Percentiles rank a stretch among this genome's conserved stretches.
Evolutionary conservation across 2,888 invertebrate genomes (phyloP).

Genomic region (Drosophila formosana): DNA sequence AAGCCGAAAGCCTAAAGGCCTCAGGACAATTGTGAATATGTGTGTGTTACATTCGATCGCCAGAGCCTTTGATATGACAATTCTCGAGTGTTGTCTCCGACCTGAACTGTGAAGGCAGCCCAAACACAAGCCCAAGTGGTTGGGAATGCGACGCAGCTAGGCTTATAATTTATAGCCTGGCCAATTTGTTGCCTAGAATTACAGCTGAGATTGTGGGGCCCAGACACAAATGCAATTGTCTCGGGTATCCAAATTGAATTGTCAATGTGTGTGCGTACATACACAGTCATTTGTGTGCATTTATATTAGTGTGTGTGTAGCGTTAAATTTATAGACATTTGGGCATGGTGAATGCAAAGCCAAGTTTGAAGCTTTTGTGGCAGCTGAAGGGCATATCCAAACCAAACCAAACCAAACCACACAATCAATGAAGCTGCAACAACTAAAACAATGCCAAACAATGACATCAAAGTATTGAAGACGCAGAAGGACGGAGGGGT

Average conservation of each 20-base stretch:
- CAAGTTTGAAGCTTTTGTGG: slow-evolving; percentile 26
- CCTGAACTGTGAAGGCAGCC: slow-evolving; percentile 7
- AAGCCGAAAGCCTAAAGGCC: slow-evolving; percentile 1
- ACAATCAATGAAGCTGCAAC: slow-evolving; percentile 55
- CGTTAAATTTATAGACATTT: slow-evolving; percentile 57
- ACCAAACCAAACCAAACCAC: slow-evolving; percentile 52
- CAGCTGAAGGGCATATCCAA: slow-evolving; percentile 42
- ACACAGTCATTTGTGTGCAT: neutral
- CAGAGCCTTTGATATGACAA: slow-evolving; percentile 69
- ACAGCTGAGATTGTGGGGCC: slow-evolving; percentile 34
- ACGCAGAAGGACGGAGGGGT: neutral
- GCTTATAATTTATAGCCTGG: slow-evolving; percentile 64
- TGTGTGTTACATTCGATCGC: slow-evolving; percentile 31
- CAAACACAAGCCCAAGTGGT: neutral
- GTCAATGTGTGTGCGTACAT: slow-evolving; percentile 11
- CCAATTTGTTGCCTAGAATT: slow-evolving; percentile 64
- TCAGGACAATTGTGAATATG: slow-evolving; percentile 4
- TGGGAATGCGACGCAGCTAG: slow-evolving; percentile 23
- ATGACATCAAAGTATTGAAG: slow-evolving; percentile 16
- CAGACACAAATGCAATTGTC: slow-evolving; percentile 53
- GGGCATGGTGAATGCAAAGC: slow-evolving; percentile 25
- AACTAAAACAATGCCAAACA: slow-evolving; percentile 34
- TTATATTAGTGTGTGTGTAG: slow-evolving; percentile 10
- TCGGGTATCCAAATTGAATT: slow-evolving; percentile 62
- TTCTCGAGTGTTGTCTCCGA: slow-evolving; percentile 33